phyloP scores from a whole-genome alignment of 2,888 invertebrate species.

The Cabera pusaria region DNA sequence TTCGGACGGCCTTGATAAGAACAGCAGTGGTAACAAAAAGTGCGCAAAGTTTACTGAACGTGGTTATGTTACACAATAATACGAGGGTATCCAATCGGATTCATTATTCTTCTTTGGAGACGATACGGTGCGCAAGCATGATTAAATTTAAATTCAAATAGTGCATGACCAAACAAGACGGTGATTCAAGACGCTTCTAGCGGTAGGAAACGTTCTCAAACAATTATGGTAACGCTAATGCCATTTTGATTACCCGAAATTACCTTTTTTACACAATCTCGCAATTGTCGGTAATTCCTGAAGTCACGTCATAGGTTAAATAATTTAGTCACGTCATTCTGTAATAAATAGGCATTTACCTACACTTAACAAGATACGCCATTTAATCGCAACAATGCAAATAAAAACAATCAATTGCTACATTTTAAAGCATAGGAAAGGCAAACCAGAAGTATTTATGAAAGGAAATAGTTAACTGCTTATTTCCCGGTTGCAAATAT shows the following conservation, averaged over 20 bases:
- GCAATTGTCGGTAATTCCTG: conserved; percentile 43
- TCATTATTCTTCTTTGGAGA: conserved; percentile 28
- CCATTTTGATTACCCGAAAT: conserved; percentile 73
- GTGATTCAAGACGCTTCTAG: conserved; percentile 47
- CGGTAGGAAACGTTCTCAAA: conserved; percentile 46
- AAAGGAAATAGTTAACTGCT: too few species aligned
- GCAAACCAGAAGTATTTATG: too few species aligned
- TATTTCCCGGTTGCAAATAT: neutral
- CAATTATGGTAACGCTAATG: conserved; percentile 63
- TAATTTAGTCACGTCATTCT: conserved; percentile 37
- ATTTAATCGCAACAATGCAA: conserved; percentile 32
- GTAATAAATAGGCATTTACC: conserved; percentile 54
- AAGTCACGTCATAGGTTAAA: conserved; percentile 52
- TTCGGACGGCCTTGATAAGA: conserved; percentile 16
- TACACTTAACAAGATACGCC: conserved; percentile 37
- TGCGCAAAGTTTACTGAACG: conserved; percentile 17
- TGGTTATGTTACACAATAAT: conserved; percentile 17
- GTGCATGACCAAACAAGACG: conserved; percentile 52
- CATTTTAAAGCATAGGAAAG: too few species aligned
- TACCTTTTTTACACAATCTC: conserved; percentile 57
- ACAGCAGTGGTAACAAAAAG: conserved; percentile 18
- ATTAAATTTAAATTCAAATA: conserved; percentile 36
- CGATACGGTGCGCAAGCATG: conserved; percentile 26
- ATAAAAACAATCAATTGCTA: conserved; percentile 36
- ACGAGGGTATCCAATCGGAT: conserved; percentile 31